Conservation (phyloP, 1,140 invertebrate genomes). For the Ruditapes philippinarum region DNA sequence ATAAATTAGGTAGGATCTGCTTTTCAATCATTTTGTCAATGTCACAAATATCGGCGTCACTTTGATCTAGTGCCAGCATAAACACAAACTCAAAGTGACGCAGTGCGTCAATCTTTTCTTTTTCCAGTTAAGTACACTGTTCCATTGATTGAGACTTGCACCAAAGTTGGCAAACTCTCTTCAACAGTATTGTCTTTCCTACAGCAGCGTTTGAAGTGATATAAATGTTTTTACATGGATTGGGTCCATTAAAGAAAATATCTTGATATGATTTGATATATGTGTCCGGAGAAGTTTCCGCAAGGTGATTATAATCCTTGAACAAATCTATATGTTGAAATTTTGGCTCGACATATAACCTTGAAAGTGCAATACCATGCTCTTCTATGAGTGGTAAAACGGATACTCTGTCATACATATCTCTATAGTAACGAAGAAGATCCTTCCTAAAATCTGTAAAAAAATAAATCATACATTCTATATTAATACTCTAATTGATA, state of each 20-base stretch:
- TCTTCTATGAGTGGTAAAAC: neutral
- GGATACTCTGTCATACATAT: neutral
- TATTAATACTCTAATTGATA: too few species aligned
- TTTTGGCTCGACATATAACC: neutral
- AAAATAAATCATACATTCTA: too few species aligned
- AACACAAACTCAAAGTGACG: neutral
- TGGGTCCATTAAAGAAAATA: neutral
- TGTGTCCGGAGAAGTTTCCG: neutral
- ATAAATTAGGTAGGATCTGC: neutral
- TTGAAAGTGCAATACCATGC: neutral
- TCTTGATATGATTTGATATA: neutral
- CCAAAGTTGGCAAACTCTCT: neutral
- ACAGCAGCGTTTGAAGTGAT: neutral
- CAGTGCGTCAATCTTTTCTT: neutral
- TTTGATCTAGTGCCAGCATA: neutral
- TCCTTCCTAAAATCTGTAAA: neutral
- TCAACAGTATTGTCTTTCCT: neutral
- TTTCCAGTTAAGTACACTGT: neutral
- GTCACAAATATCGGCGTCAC: neutral
- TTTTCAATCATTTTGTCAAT: neutral
- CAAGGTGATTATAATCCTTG: neutral
- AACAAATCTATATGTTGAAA: neutral
- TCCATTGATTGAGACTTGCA: neutral
- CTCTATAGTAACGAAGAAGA: neutral
- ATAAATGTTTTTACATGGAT: neutral